phyloP scores from a whole-genome alignment of 2,888 invertebrate genomes.

The Entomobrya proxima region DNA sequence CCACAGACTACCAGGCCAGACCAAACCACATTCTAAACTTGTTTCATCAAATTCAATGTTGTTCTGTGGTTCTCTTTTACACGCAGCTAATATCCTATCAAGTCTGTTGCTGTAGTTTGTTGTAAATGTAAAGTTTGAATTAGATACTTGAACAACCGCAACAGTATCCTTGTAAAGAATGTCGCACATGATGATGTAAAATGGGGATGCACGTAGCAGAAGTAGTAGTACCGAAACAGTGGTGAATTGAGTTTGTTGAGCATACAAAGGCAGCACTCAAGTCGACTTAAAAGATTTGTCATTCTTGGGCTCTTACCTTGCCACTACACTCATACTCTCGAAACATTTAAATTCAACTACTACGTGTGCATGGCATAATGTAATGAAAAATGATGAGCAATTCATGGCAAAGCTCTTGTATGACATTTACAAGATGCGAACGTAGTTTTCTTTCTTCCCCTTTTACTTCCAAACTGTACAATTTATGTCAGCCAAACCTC shows the following conservation, averaged over 20 bases:
- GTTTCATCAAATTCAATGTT: slow-evolving; percentile 24
- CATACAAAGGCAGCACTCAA: neutral
- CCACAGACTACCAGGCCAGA: neutral
- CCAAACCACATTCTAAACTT: slow-evolving; percentile 22
- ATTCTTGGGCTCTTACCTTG: neutral
- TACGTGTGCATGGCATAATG: neutral
- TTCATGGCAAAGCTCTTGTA: neutral
- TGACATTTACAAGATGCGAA: too few species aligned
- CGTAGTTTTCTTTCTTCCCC: slow-evolving; percentile 1
- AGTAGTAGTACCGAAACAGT: neutral
- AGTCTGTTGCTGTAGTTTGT: neutral
- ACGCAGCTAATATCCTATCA: neutral
- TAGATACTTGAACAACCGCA: neutral
- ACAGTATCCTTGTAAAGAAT: slow-evolving; percentile 26
- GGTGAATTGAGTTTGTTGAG: too few species aligned
- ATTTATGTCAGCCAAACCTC: neutral
- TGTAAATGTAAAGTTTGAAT: neutral
- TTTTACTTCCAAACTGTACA: neutral
- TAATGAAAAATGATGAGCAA: slow-evolving; percentile 20
- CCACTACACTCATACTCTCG: neutral
- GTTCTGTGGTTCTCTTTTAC: neutral
- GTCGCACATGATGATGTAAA: neutral
- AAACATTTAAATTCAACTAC: neutral
- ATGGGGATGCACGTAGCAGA: neutral
- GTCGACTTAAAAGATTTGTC: slow-evolving; percentile 34